Base-by-base conservation (phyloP, 2,888 invertebrate species). In the Platycnemis pennipes region DNA sequence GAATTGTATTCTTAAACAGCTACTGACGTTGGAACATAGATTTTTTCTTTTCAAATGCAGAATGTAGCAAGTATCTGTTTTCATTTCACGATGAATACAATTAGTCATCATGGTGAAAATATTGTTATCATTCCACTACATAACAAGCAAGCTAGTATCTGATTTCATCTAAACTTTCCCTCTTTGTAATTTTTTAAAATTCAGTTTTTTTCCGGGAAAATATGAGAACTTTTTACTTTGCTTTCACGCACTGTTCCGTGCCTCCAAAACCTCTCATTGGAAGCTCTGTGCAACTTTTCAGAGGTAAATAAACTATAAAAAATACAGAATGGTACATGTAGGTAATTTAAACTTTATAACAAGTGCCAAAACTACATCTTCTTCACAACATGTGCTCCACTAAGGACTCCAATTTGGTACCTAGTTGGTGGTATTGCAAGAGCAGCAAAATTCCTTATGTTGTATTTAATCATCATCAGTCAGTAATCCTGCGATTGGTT, bases 1-100 rank as follows among this genome's bases (percentile, higher is more conserved):
- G 86, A 86, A 86, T 46, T 88, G 44, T 46, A 88, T 46, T 88
- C 87, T 46, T 42, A 22, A 44, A 88, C 45, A 13, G 87, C 87
- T n/a, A 13, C 45, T 45, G 45, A 45, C 42, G 45, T 88, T 45
- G 87, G 87, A 46, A 88, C 26, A 87, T 42, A 11, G 26, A 46
- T 88, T 46, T 45, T 45, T 45, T 88, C n/a, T 45, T 88, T 88
- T 88, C 87, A 8, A 1, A 3, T 19, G 46, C 22, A 88, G 37
- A 88, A 45, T n/a, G n/a, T 88, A 88, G 11, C 45, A 8, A 4
- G 44, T 88, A 2, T 22, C 87, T 22, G 46, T 46, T 46, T 45
- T 88, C 45, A 88, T 88, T 26, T 88, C 44, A 13, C 45, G 87
- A 46, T 88, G 16, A 45, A 22, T 44, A n/a, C 87, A 88, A 45